phyloP scores from a whole-genome alignment of 2,888 invertebrate genomes.

The Elysia crispata region DNA sequence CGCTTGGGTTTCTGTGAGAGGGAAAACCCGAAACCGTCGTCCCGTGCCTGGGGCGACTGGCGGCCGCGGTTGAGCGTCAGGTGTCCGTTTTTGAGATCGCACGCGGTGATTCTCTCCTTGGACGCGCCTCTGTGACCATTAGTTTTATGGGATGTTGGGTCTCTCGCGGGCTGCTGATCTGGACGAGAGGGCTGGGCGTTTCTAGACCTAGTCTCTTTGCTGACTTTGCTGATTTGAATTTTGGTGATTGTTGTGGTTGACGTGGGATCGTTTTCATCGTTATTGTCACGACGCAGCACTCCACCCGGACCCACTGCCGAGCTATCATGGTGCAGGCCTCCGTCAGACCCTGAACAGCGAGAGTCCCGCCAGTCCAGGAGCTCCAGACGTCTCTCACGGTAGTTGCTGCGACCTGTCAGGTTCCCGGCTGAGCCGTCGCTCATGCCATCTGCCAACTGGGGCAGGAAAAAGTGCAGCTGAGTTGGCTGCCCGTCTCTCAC shows the following conservation, averaged over 20 bases:
- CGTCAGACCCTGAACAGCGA: neutral
- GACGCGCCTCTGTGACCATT: neutral
- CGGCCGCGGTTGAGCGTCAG: neutral
- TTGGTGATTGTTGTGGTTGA: neutral
- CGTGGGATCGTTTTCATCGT: neutral
- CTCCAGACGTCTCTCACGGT: slow-evolving; percentile 29
- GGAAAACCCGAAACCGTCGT: neutral
- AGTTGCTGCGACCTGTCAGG: slow-evolving; percentile 13
- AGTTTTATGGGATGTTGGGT: neutral
- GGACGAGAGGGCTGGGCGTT: neutral
- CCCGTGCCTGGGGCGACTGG: slow-evolving; percentile 9
- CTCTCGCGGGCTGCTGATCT: neutral
- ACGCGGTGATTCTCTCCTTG: neutral
- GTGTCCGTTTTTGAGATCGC: slow-evolving; percentile 15
- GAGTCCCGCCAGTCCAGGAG: neutral
- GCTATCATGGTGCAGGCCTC: neutral
- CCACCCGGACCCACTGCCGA: no score
- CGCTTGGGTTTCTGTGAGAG: neutral
- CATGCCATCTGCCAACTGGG: slow-evolving; percentile 35
- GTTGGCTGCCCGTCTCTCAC: slow-evolving; percentile 29
- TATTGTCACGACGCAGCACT: neutral
- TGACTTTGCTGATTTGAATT: neutral
- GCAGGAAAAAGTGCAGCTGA: slow-evolving; percentile 49
- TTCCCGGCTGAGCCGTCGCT: slow-evolving; percentile 31
- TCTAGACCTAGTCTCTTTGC: neutral